These are phyloP conservation scores for Chiridota heheva DNA, from an alignment of 35 echinoderm and acorn worm species.

Conservation along the genomic window DNA sequence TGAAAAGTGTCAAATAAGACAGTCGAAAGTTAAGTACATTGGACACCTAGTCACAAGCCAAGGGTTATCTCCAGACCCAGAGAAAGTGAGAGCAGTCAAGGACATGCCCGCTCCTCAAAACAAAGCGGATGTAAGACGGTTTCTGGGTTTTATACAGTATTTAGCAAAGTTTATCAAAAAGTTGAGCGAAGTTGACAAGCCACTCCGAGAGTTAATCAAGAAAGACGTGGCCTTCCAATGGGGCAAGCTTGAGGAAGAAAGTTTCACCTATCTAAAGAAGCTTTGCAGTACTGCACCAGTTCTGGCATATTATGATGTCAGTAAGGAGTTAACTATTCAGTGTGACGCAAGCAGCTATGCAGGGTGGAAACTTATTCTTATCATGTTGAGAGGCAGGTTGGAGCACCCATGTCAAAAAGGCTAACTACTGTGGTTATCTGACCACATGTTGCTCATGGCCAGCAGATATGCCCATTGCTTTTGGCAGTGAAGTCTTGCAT, in stretches of 20 bases:
- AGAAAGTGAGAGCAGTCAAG: constrained; percentile 59
- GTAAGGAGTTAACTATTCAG: constrained; percentile 34
- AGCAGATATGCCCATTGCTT: too few species aligned
- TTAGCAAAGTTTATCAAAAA: constrained; percentile 67
- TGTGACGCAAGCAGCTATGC: constrained; percentile 76
- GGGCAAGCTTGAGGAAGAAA: constrained; percentile 51
- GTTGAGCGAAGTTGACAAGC: constrained; percentile 55
- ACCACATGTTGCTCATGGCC: too few species aligned
- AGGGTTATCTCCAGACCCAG: constrained; percentile 46
- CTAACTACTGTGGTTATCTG: too few species aligned
- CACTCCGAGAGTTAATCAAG: constrained; percentile 38
- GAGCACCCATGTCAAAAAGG: too few species aligned
- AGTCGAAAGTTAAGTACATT: constrained; percentile 72
- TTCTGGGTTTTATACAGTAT: constrained; percentile 66
- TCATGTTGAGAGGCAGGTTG: too few species aligned
- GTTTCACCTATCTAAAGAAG: constrained; percentile 9
- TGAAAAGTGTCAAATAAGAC: constrained; percentile 65
- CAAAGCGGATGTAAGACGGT: constrained; percentile 59
- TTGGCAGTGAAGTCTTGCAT: too few species aligned
- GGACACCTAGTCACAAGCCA: constrained; percentile 58
- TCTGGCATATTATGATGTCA: constrained; percentile 18
- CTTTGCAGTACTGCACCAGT: constrained; percentile 13
- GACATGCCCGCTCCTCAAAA: constrained; percentile 62
- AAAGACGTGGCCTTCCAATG: constrained; percentile 49
- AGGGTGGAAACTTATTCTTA: constrained; percentile 30